phyloP scores from a whole-genome alignment of 1,140 invertebrate genomes.

The Meloidogyne exigua region DNA sequence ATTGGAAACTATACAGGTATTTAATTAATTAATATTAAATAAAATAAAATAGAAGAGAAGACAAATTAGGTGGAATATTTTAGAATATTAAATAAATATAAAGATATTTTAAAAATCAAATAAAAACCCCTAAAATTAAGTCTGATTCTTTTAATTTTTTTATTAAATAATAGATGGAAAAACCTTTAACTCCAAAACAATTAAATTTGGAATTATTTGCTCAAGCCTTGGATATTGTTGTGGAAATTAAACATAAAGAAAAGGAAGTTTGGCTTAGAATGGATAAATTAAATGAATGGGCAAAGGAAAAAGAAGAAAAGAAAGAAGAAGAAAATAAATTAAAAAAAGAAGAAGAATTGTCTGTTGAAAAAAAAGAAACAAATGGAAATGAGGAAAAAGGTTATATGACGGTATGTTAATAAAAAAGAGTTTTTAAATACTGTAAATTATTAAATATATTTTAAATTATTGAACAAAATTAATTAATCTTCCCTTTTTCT shows the following conservation, averaged over 20 bases:
- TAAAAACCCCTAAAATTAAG: too few relatives aligned
- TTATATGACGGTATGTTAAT: background rate
- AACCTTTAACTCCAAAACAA: conserved; percentile 15
- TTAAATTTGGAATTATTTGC: conserved; percentile 13
- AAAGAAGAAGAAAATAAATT: background rate
- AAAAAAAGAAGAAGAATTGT: background rate
- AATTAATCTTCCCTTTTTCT: background rate
- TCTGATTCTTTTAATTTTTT: too few relatives aligned
- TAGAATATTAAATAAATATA: too few relatives aligned
- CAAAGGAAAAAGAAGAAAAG: conserved; percentile 5
- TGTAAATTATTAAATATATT: too few relatives aligned
- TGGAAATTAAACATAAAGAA: conserved; percentile 18
- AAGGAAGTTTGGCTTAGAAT: conserved; percentile 17
- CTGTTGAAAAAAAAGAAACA: background rate
- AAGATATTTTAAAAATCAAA: too few relatives aligned
- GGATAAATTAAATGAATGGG: conserved; percentile 24
- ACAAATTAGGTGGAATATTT: too few relatives aligned
- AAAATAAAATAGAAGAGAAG: too few relatives aligned
- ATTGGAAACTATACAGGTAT: conserved; percentile 15
- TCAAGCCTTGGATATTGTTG: conserved; percentile 9
- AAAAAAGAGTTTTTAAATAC: too few relatives aligned
- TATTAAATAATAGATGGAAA: background rate
- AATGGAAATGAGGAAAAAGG: background rate
- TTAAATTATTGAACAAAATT: too few relatives aligned
- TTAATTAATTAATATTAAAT: background rate